phyloP scores from a whole-genome alignment of 2,888 invertebrate species.

The Coenonympha glycerion region DNA sequence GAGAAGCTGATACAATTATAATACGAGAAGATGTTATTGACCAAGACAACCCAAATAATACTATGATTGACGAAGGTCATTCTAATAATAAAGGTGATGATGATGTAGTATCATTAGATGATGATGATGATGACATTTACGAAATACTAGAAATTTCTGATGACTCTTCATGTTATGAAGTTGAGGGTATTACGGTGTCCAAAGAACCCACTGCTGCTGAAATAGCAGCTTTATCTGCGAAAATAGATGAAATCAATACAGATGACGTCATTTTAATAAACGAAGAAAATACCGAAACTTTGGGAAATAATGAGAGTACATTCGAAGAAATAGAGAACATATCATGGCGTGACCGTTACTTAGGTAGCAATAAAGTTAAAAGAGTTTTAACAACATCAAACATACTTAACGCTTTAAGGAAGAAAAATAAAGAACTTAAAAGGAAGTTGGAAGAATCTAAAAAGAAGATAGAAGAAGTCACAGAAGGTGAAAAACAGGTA shows the following conservation, averaged over 20 bases:
- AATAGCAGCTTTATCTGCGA: constrained; percentile 65
- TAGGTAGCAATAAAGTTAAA: constrained; percentile 77
- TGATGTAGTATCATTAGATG: constrained; percentile 16
- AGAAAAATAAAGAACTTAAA: constrained; percentile 72
- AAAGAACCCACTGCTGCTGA: constrained; percentile 65
- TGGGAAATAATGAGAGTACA: constrained; percentile 29
- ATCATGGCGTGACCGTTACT: constrained; percentile 78
- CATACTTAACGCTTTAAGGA: constrained; percentile 76
- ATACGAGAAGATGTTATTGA: not conserved
- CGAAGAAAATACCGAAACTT: constrained; percentile 25
- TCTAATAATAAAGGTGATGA: not conserved
- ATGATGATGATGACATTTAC: constrained; percentile 41
- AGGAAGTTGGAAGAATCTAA: constrained; percentile 53
- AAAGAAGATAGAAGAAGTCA: constrained; percentile 27
- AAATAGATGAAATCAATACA: constrained; percentile 62
- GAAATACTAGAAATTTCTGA: constrained; percentile 62
- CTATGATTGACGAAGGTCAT: not conserved
- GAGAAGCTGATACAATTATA: constrained; percentile 25
- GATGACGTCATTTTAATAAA: constrained; percentile 46
- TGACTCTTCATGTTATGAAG: constrained; percentile 57
- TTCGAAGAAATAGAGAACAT: constrained; percentile 27
- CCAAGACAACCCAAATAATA: constrained; percentile 4
- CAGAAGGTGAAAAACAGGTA: constrained; percentile 30
- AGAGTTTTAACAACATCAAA: constrained; percentile 68
- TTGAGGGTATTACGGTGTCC: constrained; percentile 53